These are phyloP conservation scores for Anguilla anguilla DNA, from an alignment of 2,797 vertebrate species.

Conservation along the genomic window DNA sequence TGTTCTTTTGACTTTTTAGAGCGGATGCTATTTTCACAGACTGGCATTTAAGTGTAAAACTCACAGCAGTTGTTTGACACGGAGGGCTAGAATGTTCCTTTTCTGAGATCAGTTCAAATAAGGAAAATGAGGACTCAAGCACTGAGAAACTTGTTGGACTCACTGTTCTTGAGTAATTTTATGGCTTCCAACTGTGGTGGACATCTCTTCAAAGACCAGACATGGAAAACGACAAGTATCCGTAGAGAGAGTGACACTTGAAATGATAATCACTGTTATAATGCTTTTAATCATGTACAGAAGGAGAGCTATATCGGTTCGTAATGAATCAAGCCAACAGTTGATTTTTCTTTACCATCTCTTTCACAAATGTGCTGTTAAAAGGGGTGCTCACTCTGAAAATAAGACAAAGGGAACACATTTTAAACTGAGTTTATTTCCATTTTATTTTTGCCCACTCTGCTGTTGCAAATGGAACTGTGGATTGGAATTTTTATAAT, in stretches of 20 bases:
- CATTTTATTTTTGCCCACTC: background rate
- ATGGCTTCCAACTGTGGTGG: background rate
- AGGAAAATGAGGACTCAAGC: background rate
- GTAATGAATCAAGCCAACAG: slow-evolving; percentile 3
- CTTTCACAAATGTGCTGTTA: background rate
- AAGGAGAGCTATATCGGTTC: background rate
- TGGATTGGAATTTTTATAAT: background rate
- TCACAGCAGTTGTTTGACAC: background rate
- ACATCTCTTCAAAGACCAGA: background rate
- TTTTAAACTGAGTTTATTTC: background rate
- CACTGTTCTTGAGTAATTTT: background rate
- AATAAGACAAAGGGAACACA: background rate
- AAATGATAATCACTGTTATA: background rate
- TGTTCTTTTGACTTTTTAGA: background rate
- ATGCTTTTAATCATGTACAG: background rate
- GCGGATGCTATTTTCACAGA: background rate
- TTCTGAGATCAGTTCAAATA: background rate
- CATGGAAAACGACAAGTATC: background rate
- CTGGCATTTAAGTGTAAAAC: background rate
- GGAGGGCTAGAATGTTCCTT: background rate
- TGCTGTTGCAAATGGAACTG: background rate
- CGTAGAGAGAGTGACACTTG: background rate
- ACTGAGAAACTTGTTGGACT: background rate
- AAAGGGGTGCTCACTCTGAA: background rate
- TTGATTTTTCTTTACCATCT: background rate